A percentile compares a stretch with the other conserved stretches of the same genome.
These are phyloP conservation scores for Pycnomerus fuliginosus DNA, from an alignment of 2,888 invertebrate species.

Conservation along the genomic window DNA sequence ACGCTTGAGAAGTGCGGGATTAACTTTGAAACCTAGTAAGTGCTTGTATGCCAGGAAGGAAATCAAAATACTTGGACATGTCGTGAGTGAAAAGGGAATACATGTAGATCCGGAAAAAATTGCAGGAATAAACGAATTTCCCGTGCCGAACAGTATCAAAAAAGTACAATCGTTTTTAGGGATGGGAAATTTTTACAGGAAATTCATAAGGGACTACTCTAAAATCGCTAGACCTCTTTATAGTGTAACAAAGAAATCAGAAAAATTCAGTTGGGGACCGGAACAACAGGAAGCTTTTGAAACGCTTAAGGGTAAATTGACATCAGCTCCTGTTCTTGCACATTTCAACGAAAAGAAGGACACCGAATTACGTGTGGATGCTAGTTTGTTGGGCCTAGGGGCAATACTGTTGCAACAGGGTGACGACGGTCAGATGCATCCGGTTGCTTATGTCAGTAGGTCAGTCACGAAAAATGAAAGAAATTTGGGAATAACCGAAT, in stretches of 20 bases:
- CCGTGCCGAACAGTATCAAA: not conserved
- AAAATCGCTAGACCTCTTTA: slow-evolving; percentile 25
- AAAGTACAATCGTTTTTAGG: slow-evolving; percentile 24
- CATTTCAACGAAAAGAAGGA: slow-evolving; percentile 18
- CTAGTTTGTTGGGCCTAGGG: slow-evolving; percentile 19
- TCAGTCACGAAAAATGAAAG: slow-evolving; percentile 26
- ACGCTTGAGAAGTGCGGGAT: too few species aligned
- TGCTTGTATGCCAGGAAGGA: too few species aligned
- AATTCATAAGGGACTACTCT: slow-evolving; percentile 24
- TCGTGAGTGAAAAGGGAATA: too few species aligned
- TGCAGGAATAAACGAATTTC: too few species aligned
- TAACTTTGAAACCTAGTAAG: too few species aligned
- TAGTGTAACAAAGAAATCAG: slow-evolving; percentile 18
- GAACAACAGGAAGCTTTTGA: slow-evolving; percentile 3
- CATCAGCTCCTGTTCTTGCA: slow-evolving; percentile 13
- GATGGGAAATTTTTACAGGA: slow-evolving; percentile 27
- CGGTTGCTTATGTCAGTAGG: slow-evolving; percentile 28
- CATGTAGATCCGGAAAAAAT: too few species aligned
- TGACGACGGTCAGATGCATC: slow-evolving; percentile 18
- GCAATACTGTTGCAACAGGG: slow-evolving; percentile 25
- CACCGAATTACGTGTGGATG: slow-evolving; percentile 25
- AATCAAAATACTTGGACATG: too few species aligned
- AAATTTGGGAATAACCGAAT: slow-evolving; percentile 26
- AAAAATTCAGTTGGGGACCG: slow-evolving; percentile 5
- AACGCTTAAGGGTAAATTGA: slow-evolving; percentile 20